Evolutionary conservation across 2,113 vertebrate genomes (phyloP).

Genomic region (Rhinopomastus cyanomelas): DNA sequence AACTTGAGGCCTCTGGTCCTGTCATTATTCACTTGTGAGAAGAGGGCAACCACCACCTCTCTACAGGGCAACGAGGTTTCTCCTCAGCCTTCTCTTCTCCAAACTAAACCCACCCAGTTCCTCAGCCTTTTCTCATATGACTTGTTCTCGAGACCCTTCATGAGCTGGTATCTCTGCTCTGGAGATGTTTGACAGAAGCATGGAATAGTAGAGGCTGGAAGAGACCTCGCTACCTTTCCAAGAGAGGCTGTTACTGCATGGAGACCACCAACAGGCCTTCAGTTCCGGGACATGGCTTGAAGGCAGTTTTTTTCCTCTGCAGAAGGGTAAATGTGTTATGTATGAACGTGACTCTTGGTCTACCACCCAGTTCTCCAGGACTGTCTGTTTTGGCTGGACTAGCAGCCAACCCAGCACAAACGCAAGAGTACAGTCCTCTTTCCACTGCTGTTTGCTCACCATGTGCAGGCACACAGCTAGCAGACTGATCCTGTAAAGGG

Average conservation of each 20-base stretch:
- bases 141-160: too few relatives aligned
- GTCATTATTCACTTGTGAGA: too few relatives aligned
- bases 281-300: neutral
- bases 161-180: too few relatives aligned
- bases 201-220: too few relatives aligned
- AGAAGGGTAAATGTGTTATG: accelerated
- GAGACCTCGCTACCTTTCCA: neutral
- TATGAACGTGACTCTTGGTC: neutral
- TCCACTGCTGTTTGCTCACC: accelerated
- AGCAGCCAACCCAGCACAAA: neutral
- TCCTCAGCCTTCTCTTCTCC: too few relatives aligned
- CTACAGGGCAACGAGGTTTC: too few relatives aligned
- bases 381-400: neutral
- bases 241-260: neutral
- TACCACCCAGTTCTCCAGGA: neutral
- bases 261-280: neutral
- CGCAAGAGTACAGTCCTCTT: neutral
- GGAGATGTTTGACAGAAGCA: too few relatives aligned
- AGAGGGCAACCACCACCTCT: too few relatives aligned
- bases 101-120: too few relatives aligned
- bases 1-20: too few relatives aligned
- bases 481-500: neutral
- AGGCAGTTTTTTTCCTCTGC: neutral
- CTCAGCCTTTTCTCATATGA: too few relatives aligned
- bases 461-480: neutral